Base-by-base conservation (phyloP, 2,113 vertebrate species). In the Saccopteryx bilineata region DNA sequence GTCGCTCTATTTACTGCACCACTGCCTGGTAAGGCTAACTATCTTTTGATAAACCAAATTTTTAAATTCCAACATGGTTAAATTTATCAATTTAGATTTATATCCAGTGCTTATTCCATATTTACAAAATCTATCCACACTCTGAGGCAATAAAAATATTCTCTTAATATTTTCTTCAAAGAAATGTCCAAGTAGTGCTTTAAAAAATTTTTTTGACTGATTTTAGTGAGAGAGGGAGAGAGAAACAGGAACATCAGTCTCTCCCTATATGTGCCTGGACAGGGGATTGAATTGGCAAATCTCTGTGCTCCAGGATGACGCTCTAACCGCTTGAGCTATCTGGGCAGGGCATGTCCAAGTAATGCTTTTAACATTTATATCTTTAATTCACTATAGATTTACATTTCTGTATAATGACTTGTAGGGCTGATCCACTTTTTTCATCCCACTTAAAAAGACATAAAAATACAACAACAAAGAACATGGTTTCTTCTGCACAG, bases 61-160 rank as follows among this genome's bases (percentile, higher is more conserved):
- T 90, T 95, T 87, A n/a, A 80, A 93, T 65, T 85, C 56, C 15
- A 69, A 1, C 17, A 48, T 66, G 39, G 26, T 88, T n/a, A 85
- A 78, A 82, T 33, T 65, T 61, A 80, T 75, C 48, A 54, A 24
- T 69, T 24, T 93, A 58, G 46, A 21, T 94, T 94, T 87, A 65
- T 61, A 79, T 50, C 24, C 19, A 75, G 23, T 69, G 23, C 31
- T 13, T 90, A 28, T 74, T 69, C 86, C 31, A 74, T 50, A 63
- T 91, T 91, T 58, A 74, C 7, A 79, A 81, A 95, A 65, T 65
- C 56, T 6, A 24, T 72, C 56, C 68, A 69, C 1, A 71, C 19
- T 56, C 69, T 26, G 12, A 81, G 1, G 54, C 60, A 75, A 93
- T 46, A 82, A 94, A 97, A 96, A 69, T 68, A 63, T 13, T 82